Conservation (phyloP, 1,140 invertebrate genomes). For the Bombus cullumanus region DNA sequence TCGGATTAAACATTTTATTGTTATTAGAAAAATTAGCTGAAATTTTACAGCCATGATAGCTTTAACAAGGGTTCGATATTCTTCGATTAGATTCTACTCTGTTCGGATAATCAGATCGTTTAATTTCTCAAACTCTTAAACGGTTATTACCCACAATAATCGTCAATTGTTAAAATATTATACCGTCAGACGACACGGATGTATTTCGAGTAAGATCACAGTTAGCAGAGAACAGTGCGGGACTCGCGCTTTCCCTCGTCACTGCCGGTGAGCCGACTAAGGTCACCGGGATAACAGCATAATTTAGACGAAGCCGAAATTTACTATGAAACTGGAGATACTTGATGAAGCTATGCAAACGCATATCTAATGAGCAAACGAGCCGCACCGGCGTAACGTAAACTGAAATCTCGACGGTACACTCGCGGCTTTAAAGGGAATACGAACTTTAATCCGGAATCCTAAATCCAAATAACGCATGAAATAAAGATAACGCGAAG, state of each 20-base stretch:
- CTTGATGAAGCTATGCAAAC: slow-evolving; percentile 34
- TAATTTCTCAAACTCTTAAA: background rate
- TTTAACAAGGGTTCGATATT: no score
- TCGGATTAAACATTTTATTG: no score
- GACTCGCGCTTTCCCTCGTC: background rate
- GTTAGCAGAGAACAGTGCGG: background rate
- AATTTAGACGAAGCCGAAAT: slow-evolving; percentile 31
- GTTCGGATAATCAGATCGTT: background rate
- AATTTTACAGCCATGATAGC: no score
- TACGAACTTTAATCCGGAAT: slow-evolving; percentile 21
- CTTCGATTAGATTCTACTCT: background rate
- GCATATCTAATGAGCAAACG: slow-evolving; percentile 43
- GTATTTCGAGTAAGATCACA: background rate
- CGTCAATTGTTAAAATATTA: background rate
- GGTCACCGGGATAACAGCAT: slow-evolving; percentile 33
- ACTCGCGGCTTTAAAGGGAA: slow-evolving; percentile 33
- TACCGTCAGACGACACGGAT: background rate
- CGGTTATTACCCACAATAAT: background rate
- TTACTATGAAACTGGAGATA: slow-evolving; percentile 35
- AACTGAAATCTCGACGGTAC: slow-evolving; percentile 27
- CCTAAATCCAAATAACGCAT: slow-evolving; percentile 22
- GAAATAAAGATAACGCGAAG: slow-evolving; percentile 20
- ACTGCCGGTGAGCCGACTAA: background rate
- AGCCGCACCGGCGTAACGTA: background rate
- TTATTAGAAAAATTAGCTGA: no score